These are phyloP conservation scores for Oncorhynchus gorbuscha DNA, from an alignment of 2,113 vertebrate species.

Conservation along the genomic window DNA sequence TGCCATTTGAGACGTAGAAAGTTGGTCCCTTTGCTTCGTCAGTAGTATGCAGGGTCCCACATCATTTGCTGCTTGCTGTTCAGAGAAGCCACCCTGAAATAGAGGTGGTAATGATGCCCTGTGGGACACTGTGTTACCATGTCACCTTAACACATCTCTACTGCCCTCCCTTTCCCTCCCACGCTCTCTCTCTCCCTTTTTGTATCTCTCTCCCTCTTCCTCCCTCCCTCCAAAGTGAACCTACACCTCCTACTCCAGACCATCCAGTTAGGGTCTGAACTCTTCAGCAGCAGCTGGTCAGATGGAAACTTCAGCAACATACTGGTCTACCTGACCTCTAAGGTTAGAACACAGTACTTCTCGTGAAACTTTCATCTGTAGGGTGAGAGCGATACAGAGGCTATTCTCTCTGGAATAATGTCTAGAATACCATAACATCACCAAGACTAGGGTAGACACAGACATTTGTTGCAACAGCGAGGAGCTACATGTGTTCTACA, in stretches of 20 bases:
- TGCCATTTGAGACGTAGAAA: not conserved
- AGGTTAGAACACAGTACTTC: conserved; percentile 55
- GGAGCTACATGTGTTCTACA: not conserved
- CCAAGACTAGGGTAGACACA: not conserved
- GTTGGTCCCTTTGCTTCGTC: conserved; percentile 49
- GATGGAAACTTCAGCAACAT: conserved; percentile 40
- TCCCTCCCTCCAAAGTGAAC: conserved; percentile 53
- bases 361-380: not conserved
- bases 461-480: not conserved
- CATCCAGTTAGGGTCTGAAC: conserved; percentile 30
- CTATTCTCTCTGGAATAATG: not conserved
- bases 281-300: conserved; percentile 48
- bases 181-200: conserved; percentile 28
- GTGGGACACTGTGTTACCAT: conserved; percentile 60
- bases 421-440: not conserved
- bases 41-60: conserved; percentile 46
- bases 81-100: conserved; percentile 42
- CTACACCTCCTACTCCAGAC: conserved; percentile 51
- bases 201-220: conserved; percentile 24
- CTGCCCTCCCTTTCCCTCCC: not conserved
- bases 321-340: conserved; percentile 40
- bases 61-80: conserved; percentile 58
- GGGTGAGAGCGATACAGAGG: not conserved
- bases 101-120: conserved; percentile 63
- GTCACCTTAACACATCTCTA: conserved; percentile 42